A percentile compares a stretch with the other conserved stretches of the same genome.
Conservation (phyloP, 1,140 invertebrate species). For the Meloidogyne floridensis region DNA sequence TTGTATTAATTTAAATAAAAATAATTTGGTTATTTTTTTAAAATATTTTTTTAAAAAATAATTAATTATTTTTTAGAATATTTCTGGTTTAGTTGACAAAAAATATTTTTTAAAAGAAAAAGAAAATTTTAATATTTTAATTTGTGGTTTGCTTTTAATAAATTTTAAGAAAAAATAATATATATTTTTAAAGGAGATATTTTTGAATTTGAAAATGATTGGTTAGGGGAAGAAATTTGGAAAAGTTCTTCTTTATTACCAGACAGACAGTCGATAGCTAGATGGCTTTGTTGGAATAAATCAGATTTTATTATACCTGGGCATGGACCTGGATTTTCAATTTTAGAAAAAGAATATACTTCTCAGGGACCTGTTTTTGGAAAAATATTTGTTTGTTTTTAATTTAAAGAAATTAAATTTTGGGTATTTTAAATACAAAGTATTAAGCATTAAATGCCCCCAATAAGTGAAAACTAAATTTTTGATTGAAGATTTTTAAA, state of each 20-base stretch:
- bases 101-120: neutral
- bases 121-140: neutral
- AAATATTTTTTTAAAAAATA: neutral
- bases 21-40: neutral
- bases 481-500: too few relatives aligned
- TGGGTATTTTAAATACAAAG: too few relatives aligned
- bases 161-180: neutral
- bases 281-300: slow-evolving; percentile 31
- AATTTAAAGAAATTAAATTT: too few relatives aligned
- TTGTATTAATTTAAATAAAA: neutral
- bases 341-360: neutral
- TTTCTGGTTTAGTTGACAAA: neutral
- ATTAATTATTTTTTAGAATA: neutral
- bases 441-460: too few relatives aligned
- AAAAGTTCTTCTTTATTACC: slow-evolving; percentile 23
- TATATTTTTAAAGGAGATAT: slow-evolving; percentile 22
- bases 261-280: slow-evolving; percentile 18
- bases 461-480: too few relatives aligned
- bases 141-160: neutral
- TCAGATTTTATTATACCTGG: slow-evolving; percentile 32
- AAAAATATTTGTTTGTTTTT: slow-evolving; percentile 16
- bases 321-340: slow-evolving; percentile 24
- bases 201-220: slow-evolving; percentile 34
- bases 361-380: neutral
- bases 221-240: slow-evolving; percentile 27